phyloP scores from a whole-genome alignment of 2,888 invertebrate species.

The Gari tellinella region DNA sequence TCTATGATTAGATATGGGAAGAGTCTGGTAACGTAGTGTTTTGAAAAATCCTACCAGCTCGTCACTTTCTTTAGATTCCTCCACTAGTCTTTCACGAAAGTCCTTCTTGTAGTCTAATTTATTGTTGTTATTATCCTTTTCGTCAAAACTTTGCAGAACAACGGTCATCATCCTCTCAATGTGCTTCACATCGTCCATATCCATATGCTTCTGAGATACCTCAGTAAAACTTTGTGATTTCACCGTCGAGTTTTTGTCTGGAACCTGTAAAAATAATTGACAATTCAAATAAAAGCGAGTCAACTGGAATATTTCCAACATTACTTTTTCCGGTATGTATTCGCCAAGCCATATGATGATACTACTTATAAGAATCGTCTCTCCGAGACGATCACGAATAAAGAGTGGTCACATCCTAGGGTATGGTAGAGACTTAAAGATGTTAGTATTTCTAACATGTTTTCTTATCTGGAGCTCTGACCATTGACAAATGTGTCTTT shows the following conservation, averaged over 20 bases:
- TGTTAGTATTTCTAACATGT: no score
- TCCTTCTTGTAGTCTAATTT: slow-evolving; percentile 21
- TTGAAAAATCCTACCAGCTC: slow-evolving; percentile 30
- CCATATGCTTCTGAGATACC: neutral
- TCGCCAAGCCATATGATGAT: no score
- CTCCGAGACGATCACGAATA: no score
- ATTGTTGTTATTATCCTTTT: slow-evolving; percentile 23
- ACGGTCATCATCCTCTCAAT: slow-evolving; percentile 47
- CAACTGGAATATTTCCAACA: no score
- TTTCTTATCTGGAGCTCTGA: no score
- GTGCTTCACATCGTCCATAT: slow-evolving; percentile 24
- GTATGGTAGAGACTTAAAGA: no score
- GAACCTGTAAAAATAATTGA: neutral
- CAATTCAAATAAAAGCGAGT: no score
- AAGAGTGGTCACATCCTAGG: no score
- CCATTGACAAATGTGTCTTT: no score
- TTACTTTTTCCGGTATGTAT: no score
- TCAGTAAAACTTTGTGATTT: no score
- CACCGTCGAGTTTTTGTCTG: neutral
- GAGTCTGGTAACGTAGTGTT: slow-evolving; percentile 21
- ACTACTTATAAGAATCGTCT: no score
- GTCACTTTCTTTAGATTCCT: slow-evolving; percentile 38
- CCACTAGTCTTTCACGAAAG: slow-evolving; percentile 19
- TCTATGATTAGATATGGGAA: slow-evolving; percentile 19
- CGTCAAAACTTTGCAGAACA: slow-evolving; percentile 19